Percentiles rank a stretch among this genome's conserved stretches.
Conservation (phyloP, 2,113 vertebrate genomes). For the Dermatemys mawii region DNA sequence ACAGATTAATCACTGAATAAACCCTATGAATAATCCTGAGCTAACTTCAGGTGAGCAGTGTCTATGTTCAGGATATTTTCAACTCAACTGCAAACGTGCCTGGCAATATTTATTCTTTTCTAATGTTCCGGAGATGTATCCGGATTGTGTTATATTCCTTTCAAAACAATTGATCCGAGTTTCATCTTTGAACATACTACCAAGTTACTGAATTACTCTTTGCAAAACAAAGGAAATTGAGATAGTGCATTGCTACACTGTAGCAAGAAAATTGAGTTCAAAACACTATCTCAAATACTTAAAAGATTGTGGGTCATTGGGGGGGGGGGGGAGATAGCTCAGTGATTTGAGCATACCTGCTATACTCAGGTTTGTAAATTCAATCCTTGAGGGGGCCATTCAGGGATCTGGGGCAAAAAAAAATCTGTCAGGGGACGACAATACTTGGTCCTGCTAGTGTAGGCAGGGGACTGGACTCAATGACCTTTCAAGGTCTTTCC, state of each 20-base stretch:
- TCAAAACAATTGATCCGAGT: background rate
- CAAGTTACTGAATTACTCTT: background rate
- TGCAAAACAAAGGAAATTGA: background rate
- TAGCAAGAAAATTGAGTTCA: background rate
- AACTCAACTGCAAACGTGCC: background rate
- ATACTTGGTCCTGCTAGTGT: too few species aligned
- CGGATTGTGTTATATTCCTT: background rate
- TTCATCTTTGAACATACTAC: background rate
- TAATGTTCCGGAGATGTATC: background rate
- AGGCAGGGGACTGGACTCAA: too few species aligned
- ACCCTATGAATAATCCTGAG: constrained; percentile 9
- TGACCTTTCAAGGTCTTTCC: too few species aligned
- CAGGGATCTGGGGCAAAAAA: too few species aligned
- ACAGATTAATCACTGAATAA: constrained; percentile 3
- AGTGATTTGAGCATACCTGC: too few species aligned
- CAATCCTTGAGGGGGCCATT: too few species aligned
- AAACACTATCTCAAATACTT: background rate
- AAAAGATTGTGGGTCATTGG: background rate
- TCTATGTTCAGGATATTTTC: background rate
- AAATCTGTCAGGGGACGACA: too few species aligned
- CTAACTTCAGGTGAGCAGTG: background rate
- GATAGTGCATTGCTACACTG: background rate
- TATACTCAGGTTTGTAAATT: too few species aligned
- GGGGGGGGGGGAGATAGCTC: too few species aligned
- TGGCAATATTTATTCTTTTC: background rate